Evolutionary conservation across 2,113 vertebrate genomes (phyloP).

Genomic region (Chelonoidis abingdonii): DNA sequence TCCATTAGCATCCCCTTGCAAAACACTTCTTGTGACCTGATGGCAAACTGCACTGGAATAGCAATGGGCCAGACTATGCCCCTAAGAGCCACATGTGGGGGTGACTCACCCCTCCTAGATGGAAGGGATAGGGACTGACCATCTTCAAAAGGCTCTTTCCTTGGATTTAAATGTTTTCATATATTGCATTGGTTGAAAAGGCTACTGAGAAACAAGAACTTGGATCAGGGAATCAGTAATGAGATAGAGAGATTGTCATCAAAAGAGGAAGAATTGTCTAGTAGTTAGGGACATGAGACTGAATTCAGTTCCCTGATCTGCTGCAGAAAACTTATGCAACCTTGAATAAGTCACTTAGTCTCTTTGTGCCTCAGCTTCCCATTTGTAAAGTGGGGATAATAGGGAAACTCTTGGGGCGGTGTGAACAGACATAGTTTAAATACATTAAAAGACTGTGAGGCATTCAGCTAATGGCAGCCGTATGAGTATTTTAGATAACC

Average conservation of each 20-base stretch:
- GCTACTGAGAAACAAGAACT: not conserved
- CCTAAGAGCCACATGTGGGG: not conserved
- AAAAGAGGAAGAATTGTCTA: not conserved
- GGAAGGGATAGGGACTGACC: not conserved
- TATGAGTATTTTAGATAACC: not conserved
- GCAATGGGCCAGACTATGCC: not conserved
- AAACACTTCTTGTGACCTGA: not conserved
- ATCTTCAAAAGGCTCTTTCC: not conserved
- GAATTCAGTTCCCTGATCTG: not conserved
- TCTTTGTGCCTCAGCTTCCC: not conserved
- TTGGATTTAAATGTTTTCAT: not conserved
- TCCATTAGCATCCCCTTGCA: not conserved
- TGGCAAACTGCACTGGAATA: not conserved
- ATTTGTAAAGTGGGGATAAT: not conserved
- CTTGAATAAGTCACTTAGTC: not conserved
- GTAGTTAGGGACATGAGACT: not conserved
- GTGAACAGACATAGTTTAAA: not conserved
- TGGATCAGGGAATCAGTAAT: not conserved
- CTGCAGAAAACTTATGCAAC: not conserved
- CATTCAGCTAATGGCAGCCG: not conserved
- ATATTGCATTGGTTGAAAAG: not conserved
- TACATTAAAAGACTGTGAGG: not conserved
- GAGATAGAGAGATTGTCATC: not conserved
- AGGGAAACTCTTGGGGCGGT: not conserved
- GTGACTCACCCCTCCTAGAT: not conserved